A percentile compares a stretch with the other conserved stretches of the same genome.
Evolutionary conservation across 2,113 vertebrate genomes (phyloP).

Genomic region (Marmota monax): DNA sequence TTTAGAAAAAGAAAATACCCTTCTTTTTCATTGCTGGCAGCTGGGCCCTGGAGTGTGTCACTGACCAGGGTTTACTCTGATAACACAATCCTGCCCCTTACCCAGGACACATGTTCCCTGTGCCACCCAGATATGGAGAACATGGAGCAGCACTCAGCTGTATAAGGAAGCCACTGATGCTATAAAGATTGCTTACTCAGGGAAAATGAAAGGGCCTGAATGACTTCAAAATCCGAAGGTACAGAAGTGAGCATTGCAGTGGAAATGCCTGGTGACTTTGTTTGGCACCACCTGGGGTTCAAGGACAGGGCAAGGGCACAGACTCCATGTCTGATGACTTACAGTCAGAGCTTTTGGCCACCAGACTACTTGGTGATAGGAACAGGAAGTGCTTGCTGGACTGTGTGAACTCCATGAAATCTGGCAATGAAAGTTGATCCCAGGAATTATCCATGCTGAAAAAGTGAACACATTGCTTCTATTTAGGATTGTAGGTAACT

Average conservation of each 20-base stretch:
- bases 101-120: background rate
- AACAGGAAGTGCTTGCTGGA: background rate
- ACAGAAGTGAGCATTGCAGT: slow-evolving; percentile 15
- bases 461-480: background rate
- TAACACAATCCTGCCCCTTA: background rate
- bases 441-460: slow-evolving; percentile 8
- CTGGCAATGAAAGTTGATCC: background rate
- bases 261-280: slow-evolving; percentile 24
- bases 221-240: background rate
- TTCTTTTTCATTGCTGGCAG: background rate
- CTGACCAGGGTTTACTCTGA: background rate
- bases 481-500: background rate
- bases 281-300: slow-evolving; percentile 19
- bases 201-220: background rate
- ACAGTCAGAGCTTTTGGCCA: background rate
- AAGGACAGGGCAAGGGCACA: slow-evolving; percentile 38
- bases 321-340: background rate
- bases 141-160: background rate
- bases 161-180: background rate
- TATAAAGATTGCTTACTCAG: background rate
- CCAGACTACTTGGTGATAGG: background rate
- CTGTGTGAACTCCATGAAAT: background rate
- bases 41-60: background rate
- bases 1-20: background rate
- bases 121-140: background rate